Base-by-base conservation (phyloP, 2,797 vertebrate species). In the Lagodon rhomboides region DNA sequence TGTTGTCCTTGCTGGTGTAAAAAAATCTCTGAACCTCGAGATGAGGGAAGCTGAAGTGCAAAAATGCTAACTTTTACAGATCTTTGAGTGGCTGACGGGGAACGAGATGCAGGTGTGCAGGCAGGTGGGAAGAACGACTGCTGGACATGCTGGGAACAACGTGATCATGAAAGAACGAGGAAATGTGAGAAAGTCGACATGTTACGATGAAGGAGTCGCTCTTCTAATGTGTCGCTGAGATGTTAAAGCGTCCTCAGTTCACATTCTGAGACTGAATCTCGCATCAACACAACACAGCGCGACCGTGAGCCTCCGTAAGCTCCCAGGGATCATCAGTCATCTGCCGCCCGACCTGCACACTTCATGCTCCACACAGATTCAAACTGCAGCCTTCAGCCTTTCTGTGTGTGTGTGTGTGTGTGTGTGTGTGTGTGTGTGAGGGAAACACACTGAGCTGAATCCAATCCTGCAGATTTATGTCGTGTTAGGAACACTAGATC, bases 311-410 rank as follows among this genome's bases (percentile, higher is more conserved):
- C 77, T 74, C 58, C 15, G 23, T 71, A 38, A 84, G 82, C 77
- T 83, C 59, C 30, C 65, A 47, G 71, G 58, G 83, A 87, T 86
- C 79, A 85, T 89, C 84, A 84, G 68, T 85, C 83, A 85, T 84
- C 84, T 71, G 83, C 70, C 62, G 77, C 75, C 58, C 75, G 56
- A 27, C 68, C 72, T 77, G 75, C 67, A 56, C 62, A 55, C 80
- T 59, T 74, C 64, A 73, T 47, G 53, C 67, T 9, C 64, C 68
- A 47, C 12, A 59, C 82, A 74, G 50, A 64, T 12, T 20, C 65
- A 72, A 60, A 51, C 67, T 50, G 17, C 72, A 76, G 73, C 64
- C 34, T 43, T 51, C 30, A 41, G 38, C 12, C 16, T 17, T 12
- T 54, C 25, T 34, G 43, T 66, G 38, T 30, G 27, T 69, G 62